phyloP scores from a whole-genome alignment of 2,113 vertebrate genomes.

The Manacus vitellinus region DNA sequence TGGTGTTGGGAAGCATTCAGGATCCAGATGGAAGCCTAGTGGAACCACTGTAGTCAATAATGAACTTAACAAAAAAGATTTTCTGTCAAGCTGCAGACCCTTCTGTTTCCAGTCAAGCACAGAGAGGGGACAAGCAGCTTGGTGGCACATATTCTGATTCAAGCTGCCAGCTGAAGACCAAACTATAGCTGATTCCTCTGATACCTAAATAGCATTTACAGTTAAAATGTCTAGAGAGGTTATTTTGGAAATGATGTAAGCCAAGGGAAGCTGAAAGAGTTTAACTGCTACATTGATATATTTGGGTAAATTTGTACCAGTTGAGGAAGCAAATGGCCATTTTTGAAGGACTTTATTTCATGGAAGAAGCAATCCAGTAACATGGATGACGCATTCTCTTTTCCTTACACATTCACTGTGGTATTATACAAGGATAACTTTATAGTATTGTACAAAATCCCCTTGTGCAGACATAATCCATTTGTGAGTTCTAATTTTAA shows the following conservation, averaged over 20 bases:
- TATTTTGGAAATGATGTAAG: slow-evolving; percentile 1
- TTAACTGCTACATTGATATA: not conserved
- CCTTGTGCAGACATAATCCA: not conserved
- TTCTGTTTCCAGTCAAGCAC: slow-evolving; percentile 36
- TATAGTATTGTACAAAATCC: not conserved
- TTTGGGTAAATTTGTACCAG: not conserved
- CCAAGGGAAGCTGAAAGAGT: not conserved
- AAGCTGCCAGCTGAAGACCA: not conserved
- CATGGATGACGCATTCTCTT: not conserved
- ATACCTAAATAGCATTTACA: not conserved
- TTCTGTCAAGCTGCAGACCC: not conserved
- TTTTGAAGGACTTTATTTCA: not conserved
- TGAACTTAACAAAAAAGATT: slow-evolving; percentile 28
- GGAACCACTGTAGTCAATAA: slow-evolving; percentile 32
- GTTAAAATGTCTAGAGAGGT: slow-evolving; percentile 21
- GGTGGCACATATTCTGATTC: not conserved
- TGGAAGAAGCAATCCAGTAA: not conserved
- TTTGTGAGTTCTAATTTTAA: not conserved
- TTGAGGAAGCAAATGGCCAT: not conserved
- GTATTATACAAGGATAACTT: not conserved
- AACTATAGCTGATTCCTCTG: slow-evolving; percentile 14
- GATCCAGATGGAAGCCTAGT: slow-evolving; percentile 20
- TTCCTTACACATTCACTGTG: not conserved
- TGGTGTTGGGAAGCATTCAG: slow-evolving; percentile 23
- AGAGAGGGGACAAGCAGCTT: not conserved